These are phyloP conservation scores for Onychomys arenicola DNA, from an alignment of 2,797 vertebrate genomes.

Conservation along the genomic window DNA sequence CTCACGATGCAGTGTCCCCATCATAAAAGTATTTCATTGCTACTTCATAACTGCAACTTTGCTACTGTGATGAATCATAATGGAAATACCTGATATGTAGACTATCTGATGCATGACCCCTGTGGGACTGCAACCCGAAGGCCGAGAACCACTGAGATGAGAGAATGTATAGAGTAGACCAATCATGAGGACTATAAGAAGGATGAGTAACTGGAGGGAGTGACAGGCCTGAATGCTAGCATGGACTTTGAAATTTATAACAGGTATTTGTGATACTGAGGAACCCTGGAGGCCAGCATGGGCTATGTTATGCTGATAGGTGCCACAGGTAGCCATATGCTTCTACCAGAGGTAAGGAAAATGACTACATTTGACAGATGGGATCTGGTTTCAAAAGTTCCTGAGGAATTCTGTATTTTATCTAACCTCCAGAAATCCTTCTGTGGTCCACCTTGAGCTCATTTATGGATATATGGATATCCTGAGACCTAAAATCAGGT, in stretches of 20 bases:
- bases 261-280: not conserved
- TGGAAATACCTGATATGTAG: not conserved
- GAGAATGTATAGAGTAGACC: not conserved
- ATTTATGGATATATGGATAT: not conserved
- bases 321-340: not conserved
- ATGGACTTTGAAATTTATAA: not conserved
- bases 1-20: not conserved
- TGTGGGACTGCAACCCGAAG: not conserved
- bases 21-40: not conserved
- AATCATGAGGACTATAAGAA: too few species aligned
- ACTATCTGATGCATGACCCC: not conserved
- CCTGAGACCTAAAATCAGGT: not conserved
- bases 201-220: too few species aligned
- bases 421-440: not conserved
- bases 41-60: not conserved
- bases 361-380: not conserved
- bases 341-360: not conserved
- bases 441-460: not conserved
- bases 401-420: not conserved
- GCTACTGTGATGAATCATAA: not conserved
- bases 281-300: not conserved
- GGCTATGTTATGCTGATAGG: not conserved
- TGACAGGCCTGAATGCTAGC: not conserved
- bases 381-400: not conserved
- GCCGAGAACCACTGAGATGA: not conserved